These are phyloP conservation scores for Brachyopa scutellaris DNA, from an alignment of 2,888 invertebrate species.

Conservation along the genomic window DNA sequence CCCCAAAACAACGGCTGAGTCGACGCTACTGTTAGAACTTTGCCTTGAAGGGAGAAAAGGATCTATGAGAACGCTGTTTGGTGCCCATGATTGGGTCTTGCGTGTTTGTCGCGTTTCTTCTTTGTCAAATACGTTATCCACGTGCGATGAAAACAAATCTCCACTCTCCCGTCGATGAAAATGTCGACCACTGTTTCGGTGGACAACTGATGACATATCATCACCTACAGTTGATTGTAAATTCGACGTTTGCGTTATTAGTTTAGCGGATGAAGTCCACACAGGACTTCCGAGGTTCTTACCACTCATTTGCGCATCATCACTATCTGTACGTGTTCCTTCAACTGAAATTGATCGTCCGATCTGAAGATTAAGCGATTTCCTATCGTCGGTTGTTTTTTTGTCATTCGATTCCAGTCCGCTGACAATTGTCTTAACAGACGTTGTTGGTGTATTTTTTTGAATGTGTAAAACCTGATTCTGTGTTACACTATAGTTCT, in stretches of 20 bases:
- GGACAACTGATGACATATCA: conserved; percentile 37
- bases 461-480: conserved; percentile 94
- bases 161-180: conserved; percentile 75
- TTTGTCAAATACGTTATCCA: conserved; percentile 88
- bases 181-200: conserved; percentile 48
- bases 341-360: conserved; percentile 65
- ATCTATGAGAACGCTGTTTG: conserved; percentile 74
- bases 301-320: conserved; percentile 55
- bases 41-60: conserved; percentile 53
- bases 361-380: conserved; percentile 75
- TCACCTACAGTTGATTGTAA: conserved; percentile 65
- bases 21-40: conserved; percentile 75
- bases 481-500: conserved; percentile 94
- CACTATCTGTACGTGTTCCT: conserved; percentile 33
- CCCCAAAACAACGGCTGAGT: conserved; percentile 84
- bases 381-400: conserved; percentile 77
- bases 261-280: conserved; percentile 80
- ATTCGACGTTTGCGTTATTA: conserved; percentile 80
- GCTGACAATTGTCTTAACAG: conserved; percentile 88
- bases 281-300: conserved; percentile 76
- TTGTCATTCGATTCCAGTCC: conserved; percentile 86
- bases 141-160: conserved; percentile 87
- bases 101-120: conserved; percentile 82
- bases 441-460: conserved; percentile 83
- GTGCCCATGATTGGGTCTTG: conserved; percentile 80